These are phyloP conservation scores for Heliopora coerulea DNA, from an alignment of 92 coral and sea anemone genomes.

Conservation along the genomic window DNA sequence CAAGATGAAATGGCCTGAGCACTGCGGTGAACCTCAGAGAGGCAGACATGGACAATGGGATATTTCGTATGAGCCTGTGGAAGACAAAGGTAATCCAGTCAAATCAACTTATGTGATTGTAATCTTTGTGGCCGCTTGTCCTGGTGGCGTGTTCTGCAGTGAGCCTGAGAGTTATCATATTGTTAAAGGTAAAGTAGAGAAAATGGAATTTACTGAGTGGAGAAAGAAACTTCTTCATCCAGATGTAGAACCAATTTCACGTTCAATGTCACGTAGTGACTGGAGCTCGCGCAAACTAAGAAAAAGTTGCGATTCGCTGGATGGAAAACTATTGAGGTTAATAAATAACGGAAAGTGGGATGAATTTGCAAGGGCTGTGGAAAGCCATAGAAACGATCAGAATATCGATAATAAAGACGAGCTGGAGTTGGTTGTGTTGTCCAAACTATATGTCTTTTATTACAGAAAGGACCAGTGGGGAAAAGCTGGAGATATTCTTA, in stretches of 20 bases:
- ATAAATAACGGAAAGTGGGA: not conserved
- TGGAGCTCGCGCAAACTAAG: not conserved
- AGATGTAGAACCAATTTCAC: conserved; percentile 32
- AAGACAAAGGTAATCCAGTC: conserved; percentile 4
- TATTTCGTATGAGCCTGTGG: conserved; percentile 23
- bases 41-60: conserved; percentile 40
- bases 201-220: conserved; percentile 3
- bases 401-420: not conserved
- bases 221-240: not conserved
- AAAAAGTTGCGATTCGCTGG: not conserved
- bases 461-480: conserved; percentile 38
- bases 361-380: conserved; percentile 2
- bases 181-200: conserved; percentile 8
- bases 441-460: conserved; percentile 37
- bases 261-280: conserved; percentile 12
- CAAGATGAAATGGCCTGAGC: conserved; percentile 9
- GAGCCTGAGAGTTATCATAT: conserved; percentile 41
- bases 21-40: conserved; percentile 22
- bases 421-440: conserved; percentile 20
- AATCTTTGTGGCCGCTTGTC: conserved; percentile 19
- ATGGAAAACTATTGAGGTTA: not conserved
- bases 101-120: conserved; percentile 18
- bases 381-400: not conserved
- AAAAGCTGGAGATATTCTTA: not conserved
- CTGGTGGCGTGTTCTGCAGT: conserved; percentile 46